Evolutionary conservation across 2,888 invertebrate species (phyloP), one percentile per base, ranked within the genome.

Genomic region (Sisyra terminalis): DNA sequence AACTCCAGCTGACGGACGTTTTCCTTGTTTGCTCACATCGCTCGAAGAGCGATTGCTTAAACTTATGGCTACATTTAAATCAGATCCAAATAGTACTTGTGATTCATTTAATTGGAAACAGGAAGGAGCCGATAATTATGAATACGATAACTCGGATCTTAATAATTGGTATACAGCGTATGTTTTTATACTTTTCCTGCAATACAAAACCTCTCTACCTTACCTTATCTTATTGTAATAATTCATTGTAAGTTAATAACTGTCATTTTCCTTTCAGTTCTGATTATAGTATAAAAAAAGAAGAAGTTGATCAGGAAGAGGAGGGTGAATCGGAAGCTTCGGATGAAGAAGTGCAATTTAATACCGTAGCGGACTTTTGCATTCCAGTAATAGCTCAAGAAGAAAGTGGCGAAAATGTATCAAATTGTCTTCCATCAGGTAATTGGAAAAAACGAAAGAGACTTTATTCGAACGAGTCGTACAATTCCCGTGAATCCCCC

Each of bases 301-400:
- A 37, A 18, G 17, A 7, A 9, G 24, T 24, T 24, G 17, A 37
- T 9, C 17, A 16, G 9, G 17, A 13, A 3, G 37, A 37, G 6
- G 37, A 37, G 18, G 17, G 17, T 11, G 18, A n/a, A 11, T 18
- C 37, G 16, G 37, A 37, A 18, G 17, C 16, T 37, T 37, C 37
- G n/a, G 18, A 37, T 18, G 37, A 37, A 11, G 37, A 37, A 3
- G 18, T 18, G 14, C 37, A 16, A 37, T 37, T 37, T 37, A 37
- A 37, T 10, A 37, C 37, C 10, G 24, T 24, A 5, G 37, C 37
- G 7, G 37, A 37, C 17, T 37, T 37, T 18, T 37, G 37, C 18
- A 37, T 37, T 37, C 37, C 37, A 6, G 37, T 37, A 15, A 37
- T 37, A n/a, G 37, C 37, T 15, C 37, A 37, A 16, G 37, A 37